Base-by-base conservation (phyloP, 2,113 vertebrate genomes). In the Notarius lentiginosus region DNA sequence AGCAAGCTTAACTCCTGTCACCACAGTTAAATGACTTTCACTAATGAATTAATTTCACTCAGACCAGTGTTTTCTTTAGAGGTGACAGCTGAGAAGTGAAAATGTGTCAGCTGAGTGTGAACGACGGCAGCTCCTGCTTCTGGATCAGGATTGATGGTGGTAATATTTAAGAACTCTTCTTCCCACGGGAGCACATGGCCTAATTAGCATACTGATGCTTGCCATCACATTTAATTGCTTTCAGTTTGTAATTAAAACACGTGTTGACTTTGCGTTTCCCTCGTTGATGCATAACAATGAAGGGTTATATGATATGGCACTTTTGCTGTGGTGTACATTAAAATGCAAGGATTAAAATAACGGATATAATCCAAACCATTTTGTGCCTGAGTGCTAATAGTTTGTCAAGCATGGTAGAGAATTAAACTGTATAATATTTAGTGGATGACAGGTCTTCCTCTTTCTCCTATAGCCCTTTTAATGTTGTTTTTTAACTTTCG, bases 211-310 rank as follows among this genome's bases (percentile, higher is more conserved):
- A 93, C 92, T 91, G 91, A 88, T 70, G 88, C 90, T 92, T 86
- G 90, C 92, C 91, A 93, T 90, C 91, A 90, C 88, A 89, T 94
- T 94, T 96, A 95, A 95, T 95, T 96, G 95, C 94, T 94, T 94
- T 90, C 89, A 90, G 93, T 93, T 93, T 94, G 93, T 94, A 94
- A 95, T 95, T 95, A 95, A 95, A 91, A 94, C 91, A 92, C 93
- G 94, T 95, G 94, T 95, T 95, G 94, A 94, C 94, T 94, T 94
- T 94, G 93, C 92, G 89, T 93, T 95, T 93, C 93, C 91, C 92
- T 93, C 88, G 88, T 92, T 93, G 94, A 95, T 95, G 94, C 95
- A 95, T 95, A 93, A 95, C 94, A 94, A 94, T 94, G 92, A 92
- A 92, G 93, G 94, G 93, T 95, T 94, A 93, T 93, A 90, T 91